Percentiles rank a stretch among this genome's conserved stretches.
Conservation (phyloP, 2,113 vertebrate species). For the Kryptolebias marmoratus region DNA sequence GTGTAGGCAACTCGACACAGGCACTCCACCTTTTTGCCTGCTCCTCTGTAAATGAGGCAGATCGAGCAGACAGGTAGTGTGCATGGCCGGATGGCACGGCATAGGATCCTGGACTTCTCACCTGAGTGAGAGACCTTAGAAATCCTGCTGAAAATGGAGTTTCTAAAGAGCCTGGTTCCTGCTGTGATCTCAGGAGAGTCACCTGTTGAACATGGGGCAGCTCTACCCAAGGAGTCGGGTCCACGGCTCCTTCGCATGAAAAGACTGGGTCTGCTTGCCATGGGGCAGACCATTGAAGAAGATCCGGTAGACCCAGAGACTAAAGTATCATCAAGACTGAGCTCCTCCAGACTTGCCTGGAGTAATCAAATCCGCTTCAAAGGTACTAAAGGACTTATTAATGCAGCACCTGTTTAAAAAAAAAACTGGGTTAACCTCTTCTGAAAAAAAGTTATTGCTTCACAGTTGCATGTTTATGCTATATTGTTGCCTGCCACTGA, state of each 20-base stretch:
- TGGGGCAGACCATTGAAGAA: conserved; percentile 85
- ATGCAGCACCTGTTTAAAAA: not conserved
- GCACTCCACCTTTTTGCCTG: not conserved
- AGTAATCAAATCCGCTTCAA: conserved; percentile 61
- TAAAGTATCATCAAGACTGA: conserved; percentile 11
- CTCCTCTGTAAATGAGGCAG: conserved; percentile 37
- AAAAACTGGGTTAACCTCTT: not conserved
- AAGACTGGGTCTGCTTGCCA: conserved; percentile 81
- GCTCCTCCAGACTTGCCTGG: conserved; percentile 34
- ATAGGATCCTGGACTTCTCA: conserved; percentile 28
- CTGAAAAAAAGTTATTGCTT: not conserved
- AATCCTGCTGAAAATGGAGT: conserved; percentile 84
- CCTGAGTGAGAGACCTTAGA: conserved; percentile 45
- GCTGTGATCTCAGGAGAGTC: conserved; percentile 81
- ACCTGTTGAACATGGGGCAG: conserved; percentile 67
- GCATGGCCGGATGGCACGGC: conserved; percentile 28
- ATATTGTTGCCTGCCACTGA: not conserved
- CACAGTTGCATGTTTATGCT: not conserved
- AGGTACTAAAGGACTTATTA: conserved; percentile 64
- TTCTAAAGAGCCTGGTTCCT: conserved; percentile 91
- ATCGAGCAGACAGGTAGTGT: conserved; percentile 13
- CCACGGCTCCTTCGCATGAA: conserved; percentile 89
- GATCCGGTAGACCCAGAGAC: conserved; percentile 26
- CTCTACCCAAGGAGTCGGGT: conserved; percentile 74
- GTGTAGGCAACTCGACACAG: conserved; percentile 5